Base-by-base conservation (phyloP, 2,888 invertebrate species). In the Cephus runcator region DNA sequence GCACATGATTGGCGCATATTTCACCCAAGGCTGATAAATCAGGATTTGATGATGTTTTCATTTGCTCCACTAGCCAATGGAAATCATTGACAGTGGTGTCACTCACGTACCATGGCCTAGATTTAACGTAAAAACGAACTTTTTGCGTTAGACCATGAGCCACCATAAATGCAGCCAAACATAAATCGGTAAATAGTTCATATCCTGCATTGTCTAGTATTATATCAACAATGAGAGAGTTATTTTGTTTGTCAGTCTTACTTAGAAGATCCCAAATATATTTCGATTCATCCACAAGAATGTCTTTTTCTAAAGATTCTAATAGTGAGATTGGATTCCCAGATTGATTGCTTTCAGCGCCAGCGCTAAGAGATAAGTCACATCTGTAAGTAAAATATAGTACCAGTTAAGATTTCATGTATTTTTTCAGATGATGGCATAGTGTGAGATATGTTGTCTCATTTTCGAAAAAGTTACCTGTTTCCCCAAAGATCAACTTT, bases 91-190 rank as follows among this genome's bases (percentile, higher is more conserved):
- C 88, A 31, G 95, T 97, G 0, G 96, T 96, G 90, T 99, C 99
- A 0, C 98, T 99, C 12, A 99, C 95, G 90, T 96, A 99, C 99
- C 99, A 99, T 0, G 99, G 98, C 82, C 97, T 95, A 4, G 93
- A 93, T 93, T 99, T 99, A 0, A 96, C 95, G 91, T 98, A 95
- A 85, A 99, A 96, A 81, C 95, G 93, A 35, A 99, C 93, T 92
- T 94, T 93, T n/a, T 92, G 90, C n/a, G 94, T 95, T 34, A 93
- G 92, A 83, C 91, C 93, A 83, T 92, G 93, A 83, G 90, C 91
- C 79, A 96, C 91, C 1, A 99, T 90, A 88, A 95, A 97, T 84
- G 97, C 96, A 2, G 97, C 97, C 1, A 99, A 88, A 87, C 97
- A 96, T 0, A 99, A 91, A 90, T 99, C 99, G 0, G 97, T 95